Base-by-base conservation (phyloP, 2,888 invertebrate species). In the Mythimna ferrago region DNA sequence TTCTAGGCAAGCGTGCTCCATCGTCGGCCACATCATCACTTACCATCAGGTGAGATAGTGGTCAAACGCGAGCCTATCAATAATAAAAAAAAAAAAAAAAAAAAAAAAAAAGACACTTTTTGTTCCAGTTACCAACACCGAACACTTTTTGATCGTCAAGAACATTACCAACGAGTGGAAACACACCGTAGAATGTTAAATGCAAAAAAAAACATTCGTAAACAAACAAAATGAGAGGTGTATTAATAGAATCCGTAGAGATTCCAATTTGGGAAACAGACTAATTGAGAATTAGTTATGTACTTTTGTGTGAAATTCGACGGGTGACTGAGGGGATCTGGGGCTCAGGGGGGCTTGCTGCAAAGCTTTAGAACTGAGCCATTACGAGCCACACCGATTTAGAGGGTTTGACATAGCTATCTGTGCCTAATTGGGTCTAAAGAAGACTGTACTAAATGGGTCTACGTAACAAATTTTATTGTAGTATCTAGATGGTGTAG, bases 261-360 rank as follows among this genome's bases (percentile, higher is more conserved):
- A 35, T 21, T 26, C 75, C 53, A 75, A 75, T 75, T 73, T 67
- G 3, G 53, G 58, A 32, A 58, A 65, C 54, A 38, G 38, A 66
- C 80, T 80, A 82, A 82, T 80, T 82, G 73, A 73, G 68, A 69
- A 80, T 76, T 76, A 71, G 71, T 71, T 73, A 66, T 58, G 76
- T 76, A 60, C 71, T 82, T 82, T 80, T 73, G 76, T 68, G n/a
- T 70, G 48, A 32, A 68, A 73, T 63, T 72, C 81, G 64, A 75
- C 75, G 71, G 73, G 71, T 77, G 79, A 74, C 66, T 82, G 82
- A 82, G 75, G 63, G 75, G 67, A 67, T 66, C 74, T 56, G 48
- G 54, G 80, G 71, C 78, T 84, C 71, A 70, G 70, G 63, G 68
- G 73, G 66, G 65, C 71, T 74, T 57, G 61, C 51, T 51, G 62